Evolutionary conservation across 1,140 invertebrate genomes (phyloP).

Genomic region (Phymorhynchus buccinoides): DNA sequence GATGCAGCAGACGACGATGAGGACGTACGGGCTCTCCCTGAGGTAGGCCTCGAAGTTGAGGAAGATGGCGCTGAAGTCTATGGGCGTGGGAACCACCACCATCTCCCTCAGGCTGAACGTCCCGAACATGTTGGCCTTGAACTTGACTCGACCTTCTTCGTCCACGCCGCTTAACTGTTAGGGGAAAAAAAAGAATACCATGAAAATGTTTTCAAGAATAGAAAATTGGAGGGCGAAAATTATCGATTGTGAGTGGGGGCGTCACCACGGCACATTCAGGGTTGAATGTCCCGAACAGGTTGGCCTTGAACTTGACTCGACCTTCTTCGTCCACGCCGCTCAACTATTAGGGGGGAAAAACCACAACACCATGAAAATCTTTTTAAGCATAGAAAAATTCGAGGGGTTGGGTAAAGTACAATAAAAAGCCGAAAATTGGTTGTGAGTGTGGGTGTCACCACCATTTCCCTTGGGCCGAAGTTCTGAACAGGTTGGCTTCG

Average conservation of each 20-base stretch:
- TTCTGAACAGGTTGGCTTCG: background rate
- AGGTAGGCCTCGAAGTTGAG: slow-evolving; percentile 49
- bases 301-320: slow-evolving; percentile 47
- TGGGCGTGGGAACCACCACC: slow-evolving; percentile 43
- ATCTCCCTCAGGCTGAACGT: slow-evolving; percentile 47
- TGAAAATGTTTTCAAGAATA: background rate
- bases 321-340: background rate
- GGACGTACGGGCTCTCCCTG: slow-evolving; percentile 51
- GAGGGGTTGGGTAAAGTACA: background rate
- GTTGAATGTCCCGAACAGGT: slow-evolving; percentile 53
- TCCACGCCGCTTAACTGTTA: slow-evolving; percentile 29
- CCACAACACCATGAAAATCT: background rate
- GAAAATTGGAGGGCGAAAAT: background rate
- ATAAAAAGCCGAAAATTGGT: background rate
- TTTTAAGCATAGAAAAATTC: background rate
- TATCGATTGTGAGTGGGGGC: background rate
- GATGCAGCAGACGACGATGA: slow-evolving; percentile 43
- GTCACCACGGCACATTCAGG: slow-evolving; percentile 39
- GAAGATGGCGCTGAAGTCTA: slow-evolving; percentile 57
- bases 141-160: slow-evolving; percentile 33
- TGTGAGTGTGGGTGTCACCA: too few relatives aligned
- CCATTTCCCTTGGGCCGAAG: background rate
- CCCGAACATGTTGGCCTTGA: slow-evolving; percentile 55
- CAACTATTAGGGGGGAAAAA: slow-evolving; percentile 23
- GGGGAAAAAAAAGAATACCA: background rate